phyloP scores from a whole-genome alignment of 1,140 invertebrate genomes.

The Aphelenchoides fujianensis region DNA sequence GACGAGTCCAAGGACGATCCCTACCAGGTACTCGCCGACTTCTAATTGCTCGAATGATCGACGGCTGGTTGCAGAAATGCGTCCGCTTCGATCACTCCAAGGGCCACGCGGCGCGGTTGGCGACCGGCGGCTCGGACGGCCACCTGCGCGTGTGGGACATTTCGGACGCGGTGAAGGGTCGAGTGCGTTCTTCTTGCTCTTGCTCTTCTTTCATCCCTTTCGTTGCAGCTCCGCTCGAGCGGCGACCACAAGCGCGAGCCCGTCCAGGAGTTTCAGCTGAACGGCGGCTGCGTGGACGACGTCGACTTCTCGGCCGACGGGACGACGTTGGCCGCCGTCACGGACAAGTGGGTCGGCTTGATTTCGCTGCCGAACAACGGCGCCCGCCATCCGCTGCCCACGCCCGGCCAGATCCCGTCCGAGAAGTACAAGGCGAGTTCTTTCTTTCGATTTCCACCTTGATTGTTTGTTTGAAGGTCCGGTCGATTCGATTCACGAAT shows the following conservation, averaged over 20 bases:
- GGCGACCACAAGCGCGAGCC: not conserved
- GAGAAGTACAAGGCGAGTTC: constrained; percentile 6
- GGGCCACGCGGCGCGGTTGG: constrained; percentile 73
- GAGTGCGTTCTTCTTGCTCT: too few species aligned
- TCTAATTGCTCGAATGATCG: not conserved
- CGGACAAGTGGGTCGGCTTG: not conserved
- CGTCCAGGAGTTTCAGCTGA: not conserved
- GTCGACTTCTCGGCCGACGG: not conserved
- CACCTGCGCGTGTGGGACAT: constrained; percentile 78
- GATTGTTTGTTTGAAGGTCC: constrained; percentile 23
- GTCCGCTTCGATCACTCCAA: constrained; percentile 71
- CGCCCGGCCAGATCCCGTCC: not conserved
- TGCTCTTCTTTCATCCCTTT: too few species aligned
- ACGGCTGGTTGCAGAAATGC: constrained; percentile 64
- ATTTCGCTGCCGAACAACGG: not conserved
- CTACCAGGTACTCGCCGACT: constrained; percentile 12
- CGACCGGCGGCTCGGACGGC: constrained; percentile 85
- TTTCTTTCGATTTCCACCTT: not conserved
- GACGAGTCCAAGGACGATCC: constrained; percentile 1
- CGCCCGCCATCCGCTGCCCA: not conserved
- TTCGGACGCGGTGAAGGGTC: constrained; percentile 14
- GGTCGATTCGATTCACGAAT: constrained; percentile 21
- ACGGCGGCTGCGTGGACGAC: constrained; percentile 6
- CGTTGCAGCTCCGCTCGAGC: not conserved
- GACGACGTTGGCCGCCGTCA: not conserved